These are phyloP conservation scores for Stegastes partitus DNA, from an alignment of 2,113 vertebrate species.

Conservation along the genomic window DNA sequence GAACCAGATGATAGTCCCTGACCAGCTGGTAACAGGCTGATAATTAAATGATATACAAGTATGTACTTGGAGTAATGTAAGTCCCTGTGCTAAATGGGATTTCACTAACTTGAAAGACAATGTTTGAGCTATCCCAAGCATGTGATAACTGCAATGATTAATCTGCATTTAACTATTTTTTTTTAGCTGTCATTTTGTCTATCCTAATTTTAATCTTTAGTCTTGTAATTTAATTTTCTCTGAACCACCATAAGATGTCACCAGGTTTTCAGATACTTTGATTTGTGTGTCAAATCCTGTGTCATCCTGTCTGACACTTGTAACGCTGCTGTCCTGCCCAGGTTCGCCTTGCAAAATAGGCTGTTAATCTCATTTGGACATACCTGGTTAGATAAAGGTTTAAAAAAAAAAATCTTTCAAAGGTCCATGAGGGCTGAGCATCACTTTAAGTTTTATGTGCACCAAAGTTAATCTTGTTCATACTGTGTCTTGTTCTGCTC, in stretches of 20 bases:
- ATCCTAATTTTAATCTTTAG: too few relatives aligned
- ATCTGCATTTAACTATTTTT: too few relatives aligned
- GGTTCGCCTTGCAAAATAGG: background rate
- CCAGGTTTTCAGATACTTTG: too few relatives aligned
- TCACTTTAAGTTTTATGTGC: constrained; percentile 12
- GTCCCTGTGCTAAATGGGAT: constrained; percentile 1
- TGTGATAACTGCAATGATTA: too few relatives aligned
- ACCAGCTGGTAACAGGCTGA: constrained; percentile 43
- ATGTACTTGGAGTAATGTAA: constrained; percentile 19
- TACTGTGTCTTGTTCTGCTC: constrained; percentile 16
- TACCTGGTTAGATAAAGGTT: background rate
- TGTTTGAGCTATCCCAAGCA: too few relatives aligned
- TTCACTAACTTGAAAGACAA: background rate
- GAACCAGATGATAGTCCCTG: constrained; percentile 37
- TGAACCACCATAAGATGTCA: too few relatives aligned
- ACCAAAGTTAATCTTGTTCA: constrained; percentile 10
- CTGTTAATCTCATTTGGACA: background rate
- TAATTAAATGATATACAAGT: constrained; percentile 47
- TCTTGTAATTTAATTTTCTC: too few relatives aligned
- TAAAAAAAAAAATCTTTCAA: background rate
- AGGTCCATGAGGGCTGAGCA: background rate
- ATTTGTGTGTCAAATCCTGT: too few relatives aligned
- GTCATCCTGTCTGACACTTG: too few relatives aligned
- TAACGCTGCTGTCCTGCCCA: too few relatives aligned
- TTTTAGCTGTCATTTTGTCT: too few relatives aligned